Evolutionary conservation across 2,888 invertebrate species (phyloP).

Genomic region (Molanna angustata): DNA sequence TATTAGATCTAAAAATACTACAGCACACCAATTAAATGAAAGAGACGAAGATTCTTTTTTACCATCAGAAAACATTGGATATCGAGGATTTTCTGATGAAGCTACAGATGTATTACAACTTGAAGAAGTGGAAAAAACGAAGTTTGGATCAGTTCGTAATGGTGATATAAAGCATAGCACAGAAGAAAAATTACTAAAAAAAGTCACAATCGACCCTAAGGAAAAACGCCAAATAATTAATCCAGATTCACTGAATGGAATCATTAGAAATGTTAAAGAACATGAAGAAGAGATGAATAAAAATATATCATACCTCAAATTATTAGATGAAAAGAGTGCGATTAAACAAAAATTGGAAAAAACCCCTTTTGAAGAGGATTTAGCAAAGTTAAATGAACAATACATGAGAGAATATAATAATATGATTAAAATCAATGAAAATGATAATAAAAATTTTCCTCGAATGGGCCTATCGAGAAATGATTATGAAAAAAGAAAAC

Average conservation of each 20-base stretch:
- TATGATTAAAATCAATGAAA: slow-evolving; percentile 9
- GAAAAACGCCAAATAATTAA: background rate
- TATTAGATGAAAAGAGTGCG: slow-evolving; percentile 25
- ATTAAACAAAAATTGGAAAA: slow-evolving; percentile 10
- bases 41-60: slow-evolving; percentile 41
- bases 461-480: slow-evolving; percentile 14
- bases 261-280: slow-evolving; percentile 5
- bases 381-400: slow-evolving; percentile 20
- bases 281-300: slow-evolving; percentile 27
- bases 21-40: slow-evolving; percentile 22
- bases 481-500: slow-evolving; percentile 25
- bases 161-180: slow-evolving; percentile 45
- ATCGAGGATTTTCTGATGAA: slow-evolving; percentile 41
- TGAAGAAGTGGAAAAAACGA: slow-evolving; percentile 41
- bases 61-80: slow-evolving; percentile 38
- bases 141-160: slow-evolving; percentile 50
- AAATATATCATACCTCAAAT: slow-evolving; percentile 27
- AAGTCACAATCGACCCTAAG: slow-evolving; percentile 9
- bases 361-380: slow-evolving; percentile 21
- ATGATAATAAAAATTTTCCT: slow-evolving; percentile 24
- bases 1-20: background rate
- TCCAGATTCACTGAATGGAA: slow-evolving; percentile 3
- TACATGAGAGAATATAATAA: slow-evolving; percentile 27
- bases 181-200: slow-evolving; percentile 19
- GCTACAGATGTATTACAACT: slow-evolving; percentile 37